Base-by-base conservation (phyloP, 1,140 invertebrate species). In the Philotrypesis tridentata region DNA sequence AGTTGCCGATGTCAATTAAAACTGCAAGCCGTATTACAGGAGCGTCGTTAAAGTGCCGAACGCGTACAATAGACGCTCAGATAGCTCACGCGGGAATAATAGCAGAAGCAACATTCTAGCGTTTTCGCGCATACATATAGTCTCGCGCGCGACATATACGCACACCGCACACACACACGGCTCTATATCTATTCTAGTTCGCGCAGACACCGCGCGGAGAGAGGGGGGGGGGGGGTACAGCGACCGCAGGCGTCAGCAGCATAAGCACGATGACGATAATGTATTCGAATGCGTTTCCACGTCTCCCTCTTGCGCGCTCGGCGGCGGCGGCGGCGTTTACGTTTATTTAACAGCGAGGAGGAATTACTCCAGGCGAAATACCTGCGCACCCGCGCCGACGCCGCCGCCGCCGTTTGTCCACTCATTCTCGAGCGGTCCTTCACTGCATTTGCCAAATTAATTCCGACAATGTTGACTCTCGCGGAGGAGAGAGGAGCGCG, bases 321-420 rank as follows among this genome's bases (percentile, higher is more conserved):
- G n/a, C n/a, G n/a, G n/a, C n/a, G n/a, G n/a, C n/a, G 21, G 6
- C 2, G 4, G 31, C 68, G 68, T 71, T 40, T 71, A 71, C 33
- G 68, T 71, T 71, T 71, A 71, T 71, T 71, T 71, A 71, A 37
- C 68, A 21, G 27, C 48, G 67, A 29, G 17, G n/a, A n/a, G n/a
- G 67, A 71, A 71, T 71, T 40, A 43, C 68, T 43, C 12, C n/a
- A n/a, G 31, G 68, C 37, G n/a, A 71, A 43, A 71, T 68, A 29
- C 31, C 17, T 33, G 67, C 61, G 37, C 11, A 23, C 29, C n/a
- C n/a, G n/a, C n/a, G n/a, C n/a, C n/a, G n/a, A n/a, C n/a, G n/a
- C n/a, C n/a, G n/a, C n/a, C n/a, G n/a, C n/a, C n/a, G n/a, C n/a
- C 12, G 4, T 31, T 70, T 17, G 27, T 23, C 9, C 25, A 29